These are phyloP conservation scores for Centrocercus urophasianus DNA, from an alignment of 2,113 vertebrate genomes.

Conservation along the genomic window DNA sequence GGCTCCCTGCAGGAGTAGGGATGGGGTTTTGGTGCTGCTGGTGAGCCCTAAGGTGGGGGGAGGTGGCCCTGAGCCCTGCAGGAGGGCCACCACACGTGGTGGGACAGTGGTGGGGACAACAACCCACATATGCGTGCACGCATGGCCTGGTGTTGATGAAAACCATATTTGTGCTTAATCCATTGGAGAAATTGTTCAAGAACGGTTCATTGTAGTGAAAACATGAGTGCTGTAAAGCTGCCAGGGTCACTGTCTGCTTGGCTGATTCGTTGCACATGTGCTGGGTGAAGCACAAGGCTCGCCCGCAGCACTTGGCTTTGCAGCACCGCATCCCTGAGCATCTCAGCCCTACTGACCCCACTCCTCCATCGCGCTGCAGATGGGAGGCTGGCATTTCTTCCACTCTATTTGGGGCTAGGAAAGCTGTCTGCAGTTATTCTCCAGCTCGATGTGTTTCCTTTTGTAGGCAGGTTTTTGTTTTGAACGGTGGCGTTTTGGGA, in stretches of 20 bases:
- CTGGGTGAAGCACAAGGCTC: neutral
- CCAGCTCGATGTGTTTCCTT: rapidly evolving
- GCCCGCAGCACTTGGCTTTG: neutral
- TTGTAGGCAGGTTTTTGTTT: neutral
- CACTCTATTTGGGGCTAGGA: rapidly evolving
- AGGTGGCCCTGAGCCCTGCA: neutral
- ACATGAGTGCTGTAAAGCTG: neutral
- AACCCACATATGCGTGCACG: neutral
- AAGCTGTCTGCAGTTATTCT: rapidly evolving
- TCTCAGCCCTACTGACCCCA: too few species aligned
- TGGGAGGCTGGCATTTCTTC: neutral
- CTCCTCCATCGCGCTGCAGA: neutral
- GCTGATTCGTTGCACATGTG: neutral
- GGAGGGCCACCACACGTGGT: neutral
- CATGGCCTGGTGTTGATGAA: neutral
- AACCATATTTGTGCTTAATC: neutral
- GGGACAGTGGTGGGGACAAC: neutral
- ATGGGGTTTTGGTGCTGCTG: neutral
- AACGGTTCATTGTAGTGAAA: neutral
- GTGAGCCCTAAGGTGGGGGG: too few species aligned
- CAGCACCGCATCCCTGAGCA: neutral
- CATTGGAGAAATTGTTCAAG: neutral
- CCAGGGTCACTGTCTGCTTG: neutral
- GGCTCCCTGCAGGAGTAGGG: neutral
- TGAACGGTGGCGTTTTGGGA: neutral